Evolutionary conservation across 2,797 vertebrate species (phyloP), one percentile per base, ranked within the genome.

Genomic region (Spinibarbus caldwelli): DNA sequence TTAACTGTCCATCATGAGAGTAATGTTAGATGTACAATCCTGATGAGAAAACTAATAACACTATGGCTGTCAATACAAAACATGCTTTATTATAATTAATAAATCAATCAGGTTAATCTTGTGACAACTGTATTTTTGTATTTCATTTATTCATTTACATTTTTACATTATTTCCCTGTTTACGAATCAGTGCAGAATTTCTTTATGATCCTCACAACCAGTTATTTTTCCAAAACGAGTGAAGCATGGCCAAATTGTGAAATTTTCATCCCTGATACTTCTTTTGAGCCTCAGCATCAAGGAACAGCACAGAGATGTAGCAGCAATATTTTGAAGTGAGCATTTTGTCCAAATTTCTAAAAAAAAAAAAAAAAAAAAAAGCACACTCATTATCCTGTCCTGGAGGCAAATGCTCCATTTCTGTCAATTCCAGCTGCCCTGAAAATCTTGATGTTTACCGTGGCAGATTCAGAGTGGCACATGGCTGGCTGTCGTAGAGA

Each of bases 341-440:
- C 62, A 31, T 43, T 81, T 64, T 38, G 54, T 26, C 23, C 76
- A 78, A 31, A 76, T 82, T 34, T 49, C 10, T 4, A 19, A 49
- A 84, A 79, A 12, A 49, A 70, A 79, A 19, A 34, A 29, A 19
- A 52, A 23, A 10, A 9, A 29, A 21, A 1, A 36, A 36, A 36
- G 5, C 0, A 19, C 64, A 80, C 45, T 57, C 54, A 75, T 81
- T 57, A 49, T 83, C 67, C 67, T 73, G 31, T 41, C 38, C 76
- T 54, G 36, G 62, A 83, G 75, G 47, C 68, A 79, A 71, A 45
- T 36, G 34, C 76, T 67, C 81, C 36, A 73, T 29, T 80, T 83
- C 76, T 75, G 81, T 75, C 68, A 80, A 41, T 81, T 76, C 36
- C 45, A 62, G 68, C 43, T 84, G 70, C 62, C 41, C 78, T 34